A percentile compares a stretch with the other conserved stretches of the same genome.
These are phyloP conservation scores for Danio choprae DNA, from an alignment of 2,797 vertebrate species.

Conservation along the genomic window DNA sequence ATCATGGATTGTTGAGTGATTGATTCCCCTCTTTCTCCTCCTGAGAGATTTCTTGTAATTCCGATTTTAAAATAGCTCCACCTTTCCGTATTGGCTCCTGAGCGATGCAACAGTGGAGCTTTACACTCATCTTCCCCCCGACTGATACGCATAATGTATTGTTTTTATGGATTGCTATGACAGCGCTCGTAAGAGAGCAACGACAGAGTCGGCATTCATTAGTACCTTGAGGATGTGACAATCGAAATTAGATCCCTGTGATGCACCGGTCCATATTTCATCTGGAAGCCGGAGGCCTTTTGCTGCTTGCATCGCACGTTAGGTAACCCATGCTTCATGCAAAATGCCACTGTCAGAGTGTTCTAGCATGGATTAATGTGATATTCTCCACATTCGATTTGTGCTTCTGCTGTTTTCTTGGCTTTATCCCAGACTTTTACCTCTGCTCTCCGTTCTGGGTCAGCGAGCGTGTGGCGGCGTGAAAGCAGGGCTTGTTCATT, in stretches of 20 bases:
- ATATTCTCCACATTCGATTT: conserved; percentile 32
- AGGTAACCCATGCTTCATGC: conserved; percentile 46
- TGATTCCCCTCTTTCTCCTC: conserved; percentile 46
- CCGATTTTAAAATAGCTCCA: conserved; percentile 46
- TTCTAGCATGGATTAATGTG: conserved; percentile 43
- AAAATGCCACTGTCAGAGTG: conserved; percentile 41
- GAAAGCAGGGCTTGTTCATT: conserved; percentile 48
- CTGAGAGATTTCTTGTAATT: conserved; percentile 36
- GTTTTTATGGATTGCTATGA: conserved; percentile 53
- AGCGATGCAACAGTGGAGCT: conserved; percentile 22
- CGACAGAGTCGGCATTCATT: conserved; percentile 46
- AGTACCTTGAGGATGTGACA: conserved; percentile 52
- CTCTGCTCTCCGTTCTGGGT: conserved; percentile 45
- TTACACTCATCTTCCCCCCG: conserved; percentile 25
- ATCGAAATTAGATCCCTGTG: conserved; percentile 42
- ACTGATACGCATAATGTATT: conserved; percentile 45
- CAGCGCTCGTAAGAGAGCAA: conserved; percentile 43
- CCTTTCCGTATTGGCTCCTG: conserved; percentile 43
- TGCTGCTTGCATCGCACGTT: conserved; percentile 23
- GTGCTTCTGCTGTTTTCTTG: conserved; percentile 37
- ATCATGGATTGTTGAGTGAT: conserved; percentile 47
- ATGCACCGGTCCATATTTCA: conserved; percentile 50
- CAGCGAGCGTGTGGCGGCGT: conserved; percentile 39
- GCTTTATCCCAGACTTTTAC: conserved; percentile 31
- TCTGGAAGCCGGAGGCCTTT: conserved; percentile 47